Evolutionary conservation across 2,113 vertebrate species (phyloP), one percentile per base, ranked within the genome.

Genomic region (Seriola rivoliana): DNA sequence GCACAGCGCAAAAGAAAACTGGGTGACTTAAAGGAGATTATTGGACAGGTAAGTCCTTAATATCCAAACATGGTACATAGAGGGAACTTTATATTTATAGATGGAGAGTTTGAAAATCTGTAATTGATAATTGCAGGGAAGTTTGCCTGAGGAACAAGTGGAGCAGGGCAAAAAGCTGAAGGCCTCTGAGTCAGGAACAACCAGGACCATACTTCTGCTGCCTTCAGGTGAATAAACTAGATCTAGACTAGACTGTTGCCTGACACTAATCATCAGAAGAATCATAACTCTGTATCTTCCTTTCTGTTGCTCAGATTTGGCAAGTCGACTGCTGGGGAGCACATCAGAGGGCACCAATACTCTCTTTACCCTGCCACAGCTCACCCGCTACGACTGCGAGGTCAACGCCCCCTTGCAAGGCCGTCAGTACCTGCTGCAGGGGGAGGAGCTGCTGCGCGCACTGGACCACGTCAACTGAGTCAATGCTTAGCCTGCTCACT

Each of bases 401-500:
- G 98, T 99, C 81, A 99, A 99, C 8, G 97, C 96, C 76, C 97
- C 98, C 80, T 76, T 99, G 80, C 96, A 96, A 94, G 97, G 95
- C 75, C 97, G 96, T 86, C 96, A 97, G 94, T 97, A 96, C 94
- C 95, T 99, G 90, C 95, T 99, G 82, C 97, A 98, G 93, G 97
- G 98, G 17, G 98, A 99, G 96, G 98, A 99, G 88, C 95, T 99
- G 83, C 95, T 98, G 92, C 95, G 93, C 86, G 97, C 97, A 82
- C 95, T 98, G 95, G 97, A 99, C 97, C 98, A 99, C 95, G 95
- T 97, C 92, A 99, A 96, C 94, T 97, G 95, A 97, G 95, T 84
- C 92, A 83, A 50, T 42, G 71, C 88, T 89, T 87, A 69, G 62
- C 83, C 71, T 93, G 94, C 94, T 90, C 93, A 92, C 86, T 87